Conservation (phyloP, 2,888 invertebrate genomes). For the Perizoma flavofasciatum region DNA sequence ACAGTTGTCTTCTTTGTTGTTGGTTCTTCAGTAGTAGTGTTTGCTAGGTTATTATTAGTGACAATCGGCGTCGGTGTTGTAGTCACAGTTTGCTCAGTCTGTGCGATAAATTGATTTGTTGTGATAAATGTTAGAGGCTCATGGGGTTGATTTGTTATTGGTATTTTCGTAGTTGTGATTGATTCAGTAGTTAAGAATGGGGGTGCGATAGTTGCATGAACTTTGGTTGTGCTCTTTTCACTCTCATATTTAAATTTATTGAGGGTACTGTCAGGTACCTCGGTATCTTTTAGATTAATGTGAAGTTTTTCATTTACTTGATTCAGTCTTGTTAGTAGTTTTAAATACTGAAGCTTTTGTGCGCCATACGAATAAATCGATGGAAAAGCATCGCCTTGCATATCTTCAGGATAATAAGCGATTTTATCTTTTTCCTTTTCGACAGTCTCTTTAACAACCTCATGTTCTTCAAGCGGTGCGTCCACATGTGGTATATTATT, state of each 20-base stretch:
- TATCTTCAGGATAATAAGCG: constrained; percentile 70
- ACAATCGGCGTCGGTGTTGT: constrained; percentile 52
- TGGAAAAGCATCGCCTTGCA: constrained; percentile 74
- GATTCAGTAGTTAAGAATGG: constrained; percentile 39
- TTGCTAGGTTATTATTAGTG: constrained; percentile 53
- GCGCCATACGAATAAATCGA: constrained; percentile 72
- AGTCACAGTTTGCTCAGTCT: constrained; percentile 57
- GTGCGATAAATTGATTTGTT: constrained; percentile 51
- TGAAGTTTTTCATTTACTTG: constrained; percentile 70
- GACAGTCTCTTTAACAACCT: constrained; percentile 34
- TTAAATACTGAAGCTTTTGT: constrained; percentile 71
- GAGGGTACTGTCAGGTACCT: constrained; percentile 53
- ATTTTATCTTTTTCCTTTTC: constrained; percentile 45
- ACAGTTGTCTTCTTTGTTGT: constrained; percentile 42
- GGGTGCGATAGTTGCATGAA: constrained; percentile 37
- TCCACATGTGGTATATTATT: constrained; percentile 42
- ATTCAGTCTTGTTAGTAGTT: constrained; percentile 65
- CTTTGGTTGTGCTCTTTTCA: constrained; percentile 42
- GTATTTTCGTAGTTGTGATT: constrained; percentile 38
- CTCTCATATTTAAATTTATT: constrained; percentile 66
- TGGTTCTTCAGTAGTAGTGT: constrained; percentile 40
- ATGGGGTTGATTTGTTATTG: constrained; percentile 46
- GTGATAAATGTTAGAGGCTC: constrained; percentile 47
- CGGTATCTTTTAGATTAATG: constrained; percentile 65
- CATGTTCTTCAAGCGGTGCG: constrained; percentile 47